Evolutionary conservation across 2,797 vertebrate species (phyloP).

Genomic region (Enteromius thamalakanensis): DNA sequence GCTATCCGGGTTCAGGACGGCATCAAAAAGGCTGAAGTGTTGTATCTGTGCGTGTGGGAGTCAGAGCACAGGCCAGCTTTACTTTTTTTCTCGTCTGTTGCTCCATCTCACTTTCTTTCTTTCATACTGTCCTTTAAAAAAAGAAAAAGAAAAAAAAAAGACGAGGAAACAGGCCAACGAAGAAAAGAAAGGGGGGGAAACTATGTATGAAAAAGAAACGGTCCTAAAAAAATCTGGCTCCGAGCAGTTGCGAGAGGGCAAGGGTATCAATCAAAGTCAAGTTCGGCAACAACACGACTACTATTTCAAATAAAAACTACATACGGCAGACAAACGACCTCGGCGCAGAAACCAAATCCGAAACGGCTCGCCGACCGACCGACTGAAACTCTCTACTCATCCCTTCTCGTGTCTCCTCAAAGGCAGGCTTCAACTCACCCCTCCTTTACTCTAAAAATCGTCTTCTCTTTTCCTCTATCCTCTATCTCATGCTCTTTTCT

Average conservation of each 20-base stretch:
- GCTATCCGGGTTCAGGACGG: slow-evolving; percentile 56
- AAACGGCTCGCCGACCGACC: slow-evolving; percentile 62
- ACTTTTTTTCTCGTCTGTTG: slow-evolving; percentile 56
- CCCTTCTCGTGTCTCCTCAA: slow-evolving; percentile 42
- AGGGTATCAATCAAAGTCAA: slow-evolving; percentile 79
- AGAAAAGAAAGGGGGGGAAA: slow-evolving; percentile 34
- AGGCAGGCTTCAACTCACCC: slow-evolving; percentile 47
- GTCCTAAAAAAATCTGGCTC: slow-evolving; percentile 49
- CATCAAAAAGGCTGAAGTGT: slow-evolving; percentile 45
- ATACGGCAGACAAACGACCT: slow-evolving; percentile 84
- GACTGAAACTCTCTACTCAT: slow-evolving; percentile 58
- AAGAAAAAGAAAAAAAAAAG: slow-evolving; percentile 52
- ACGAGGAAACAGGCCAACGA: slow-evolving; percentile 61
- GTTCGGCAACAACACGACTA: slow-evolving; percentile 82
- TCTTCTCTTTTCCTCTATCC: slow-evolving; percentile 35
- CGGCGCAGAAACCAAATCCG: slow-evolving; percentile 76
- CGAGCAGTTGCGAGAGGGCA: slow-evolving; percentile 50
- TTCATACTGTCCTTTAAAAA: slow-evolving; percentile 48
- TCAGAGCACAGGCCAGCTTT: slow-evolving; percentile 47
- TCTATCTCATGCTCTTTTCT: slow-evolving; percentile 68
- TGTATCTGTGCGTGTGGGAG: slow-evolving; percentile 14
- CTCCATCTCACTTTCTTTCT: slow-evolving; percentile 53
- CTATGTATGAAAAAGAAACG: slow-evolving; percentile 51
- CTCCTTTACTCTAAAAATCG: slow-evolving; percentile 53
- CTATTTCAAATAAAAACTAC: slow-evolving; percentile 83